Evolutionary conservation across 2,113 vertebrate genomes (phyloP).

Genomic region (Alligator sinensis): DNA sequence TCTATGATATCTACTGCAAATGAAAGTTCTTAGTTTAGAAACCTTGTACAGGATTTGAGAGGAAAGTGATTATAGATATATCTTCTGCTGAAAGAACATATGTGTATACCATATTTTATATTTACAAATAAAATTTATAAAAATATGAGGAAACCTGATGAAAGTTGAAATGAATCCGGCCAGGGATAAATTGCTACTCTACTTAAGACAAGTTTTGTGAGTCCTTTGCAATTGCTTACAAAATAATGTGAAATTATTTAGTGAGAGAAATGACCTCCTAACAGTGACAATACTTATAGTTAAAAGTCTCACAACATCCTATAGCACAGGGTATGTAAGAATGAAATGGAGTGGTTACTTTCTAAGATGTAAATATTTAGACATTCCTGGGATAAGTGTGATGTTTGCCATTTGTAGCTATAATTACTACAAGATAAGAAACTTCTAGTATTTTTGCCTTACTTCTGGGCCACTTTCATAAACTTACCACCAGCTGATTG

Average conservation of each 20-base stretch:
- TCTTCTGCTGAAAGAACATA: neutral
- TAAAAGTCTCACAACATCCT: too few species aligned
- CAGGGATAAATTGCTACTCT: neutral
- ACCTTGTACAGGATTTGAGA: neutral
- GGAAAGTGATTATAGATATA: neutral
- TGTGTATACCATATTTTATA: neutral
- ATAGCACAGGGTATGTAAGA: too few species aligned
- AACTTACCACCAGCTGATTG: too few species aligned
- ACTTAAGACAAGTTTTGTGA: neutral
- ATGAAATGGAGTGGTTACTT: too few species aligned
- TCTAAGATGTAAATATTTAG: too few species aligned
- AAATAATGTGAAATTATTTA: neutral
- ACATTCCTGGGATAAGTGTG: too few species aligned
- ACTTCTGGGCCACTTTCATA: too few species aligned
- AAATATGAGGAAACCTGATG: neutral
- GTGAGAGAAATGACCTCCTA: neutral
- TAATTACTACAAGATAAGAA: neutral
- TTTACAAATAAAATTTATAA: neutral
- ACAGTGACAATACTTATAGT: too few species aligned
- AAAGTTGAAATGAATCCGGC: neutral
- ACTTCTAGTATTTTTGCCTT: too few species aligned
- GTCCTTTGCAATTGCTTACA: fast-evolving
- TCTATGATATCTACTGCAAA: neutral
- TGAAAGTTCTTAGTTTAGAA: constrained; percentile 25
- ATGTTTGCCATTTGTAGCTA: neutral